phyloP scores from a whole-genome alignment of 2,888 invertebrate species.

The Thymelicus sylvestris region DNA sequence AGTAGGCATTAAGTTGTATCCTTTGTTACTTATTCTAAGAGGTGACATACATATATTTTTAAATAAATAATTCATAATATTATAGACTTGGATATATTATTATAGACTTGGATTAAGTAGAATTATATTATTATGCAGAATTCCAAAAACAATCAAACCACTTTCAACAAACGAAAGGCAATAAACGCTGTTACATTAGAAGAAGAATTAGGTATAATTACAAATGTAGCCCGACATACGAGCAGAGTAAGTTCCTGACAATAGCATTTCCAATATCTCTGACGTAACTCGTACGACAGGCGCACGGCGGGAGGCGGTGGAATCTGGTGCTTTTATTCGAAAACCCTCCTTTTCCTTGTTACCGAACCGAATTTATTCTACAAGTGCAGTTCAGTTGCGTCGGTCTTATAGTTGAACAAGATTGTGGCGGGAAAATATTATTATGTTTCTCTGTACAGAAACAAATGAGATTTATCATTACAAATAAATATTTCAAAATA shows the following conservation, averaged over 20 bases:
- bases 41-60: too few relatives aligned
- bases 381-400: constrained; percentile 48
- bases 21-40: too few relatives aligned
- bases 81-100: too few relatives aligned
- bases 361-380: constrained; percentile 48
- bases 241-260: constrained; percentile 23
- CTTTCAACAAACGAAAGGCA: neutral
- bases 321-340: constrained; percentile 58
- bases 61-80: too few relatives aligned
- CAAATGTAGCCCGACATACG: neutral
- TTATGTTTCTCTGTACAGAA: neutral
- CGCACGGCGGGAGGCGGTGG: constrained; percentile 32
- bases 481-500: too few relatives aligned
- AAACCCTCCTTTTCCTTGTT: constrained; percentile 60
- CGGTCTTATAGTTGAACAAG: constrained; percentile 4
- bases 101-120: too few relatives aligned
- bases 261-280: constrained; percentile 54
- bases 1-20: too few relatives aligned
- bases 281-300: constrained; percentile 36
- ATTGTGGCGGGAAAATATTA: constrained; percentile 2
- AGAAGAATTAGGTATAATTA: neutral
- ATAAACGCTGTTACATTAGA: too few relatives aligned
- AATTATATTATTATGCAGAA: too few relatives aligned
- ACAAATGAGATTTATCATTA: neutral
- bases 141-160: neutral